Percentiles rank a stretch among this genome's conserved stretches.
phyloP scores from a whole-genome alignment of 2,113 vertebrate species.

The Naja naja region DNA sequence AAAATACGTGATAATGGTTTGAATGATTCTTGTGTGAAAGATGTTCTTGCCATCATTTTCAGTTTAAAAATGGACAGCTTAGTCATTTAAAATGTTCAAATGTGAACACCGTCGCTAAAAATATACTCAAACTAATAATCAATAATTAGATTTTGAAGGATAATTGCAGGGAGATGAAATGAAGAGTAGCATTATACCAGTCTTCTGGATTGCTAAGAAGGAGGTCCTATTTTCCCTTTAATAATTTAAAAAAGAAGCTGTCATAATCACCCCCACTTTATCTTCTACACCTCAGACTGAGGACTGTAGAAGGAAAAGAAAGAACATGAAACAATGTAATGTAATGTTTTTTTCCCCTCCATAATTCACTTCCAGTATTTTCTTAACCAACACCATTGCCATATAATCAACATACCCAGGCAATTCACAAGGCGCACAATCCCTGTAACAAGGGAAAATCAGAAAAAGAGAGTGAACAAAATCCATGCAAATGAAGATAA shows the following conservation, averaged over 20 bases:
- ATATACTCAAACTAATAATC: not conserved
- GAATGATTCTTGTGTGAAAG: not conserved
- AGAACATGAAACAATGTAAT: too few species aligned
- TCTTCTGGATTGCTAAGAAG: not conserved
- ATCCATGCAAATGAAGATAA: not conserved
- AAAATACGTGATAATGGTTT: not conserved
- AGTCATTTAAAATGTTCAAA: not conserved
- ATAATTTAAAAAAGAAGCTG: conserved; percentile 46
- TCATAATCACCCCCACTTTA: not conserved
- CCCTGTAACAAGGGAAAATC: not conserved
- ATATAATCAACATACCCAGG: not conserved
- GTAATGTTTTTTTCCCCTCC: not conserved
- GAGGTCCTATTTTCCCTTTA: conserved; percentile 18
- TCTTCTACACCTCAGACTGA: not conserved
- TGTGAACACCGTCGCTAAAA: not conserved
- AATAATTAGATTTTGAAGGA: not conserved
- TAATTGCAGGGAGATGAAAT: too few species aligned
- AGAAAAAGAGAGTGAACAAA: not conserved
- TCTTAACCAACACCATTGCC: not conserved
- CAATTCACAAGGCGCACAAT: not conserved
- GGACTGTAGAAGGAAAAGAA: not conserved
- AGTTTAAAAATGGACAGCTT: not conserved
- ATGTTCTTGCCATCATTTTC: not conserved
- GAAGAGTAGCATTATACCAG: not conserved
- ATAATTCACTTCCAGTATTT: not conserved